Conservation (phyloP, 2,888 invertebrate genomes). For the Meiosimyza decipiens region DNA sequence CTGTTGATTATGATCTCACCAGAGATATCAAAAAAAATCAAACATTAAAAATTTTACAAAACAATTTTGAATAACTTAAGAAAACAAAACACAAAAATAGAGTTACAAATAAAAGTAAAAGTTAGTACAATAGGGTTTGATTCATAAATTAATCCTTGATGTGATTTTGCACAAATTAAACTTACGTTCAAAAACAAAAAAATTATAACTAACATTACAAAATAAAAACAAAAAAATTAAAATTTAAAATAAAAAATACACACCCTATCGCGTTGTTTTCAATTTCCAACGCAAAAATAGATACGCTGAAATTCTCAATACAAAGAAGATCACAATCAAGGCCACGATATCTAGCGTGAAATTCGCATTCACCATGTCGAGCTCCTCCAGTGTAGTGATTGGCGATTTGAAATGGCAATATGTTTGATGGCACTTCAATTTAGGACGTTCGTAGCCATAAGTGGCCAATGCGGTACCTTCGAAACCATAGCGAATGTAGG, state of each 20-base stretch:
- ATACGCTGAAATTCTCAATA: slow-evolving; percentile 84
- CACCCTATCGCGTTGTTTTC: slow-evolving; percentile 77
- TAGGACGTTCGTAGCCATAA: slow-evolving; percentile 85
- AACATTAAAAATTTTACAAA: too few species aligned
- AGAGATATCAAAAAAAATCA: too few species aligned
- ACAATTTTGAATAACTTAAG: too few species aligned
- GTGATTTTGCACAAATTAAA: too few species aligned
- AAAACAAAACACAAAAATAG: too few species aligned
- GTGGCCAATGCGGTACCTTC: slow-evolving; percentile 94
- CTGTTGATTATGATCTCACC: too few species aligned
- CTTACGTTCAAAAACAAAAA: not conserved
- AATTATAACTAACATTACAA: slow-evolving; percentile 19
- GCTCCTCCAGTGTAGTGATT: slow-evolving; percentile 82
- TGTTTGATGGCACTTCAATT: slow-evolving; percentile 82
- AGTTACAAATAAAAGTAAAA: too few species aligned
- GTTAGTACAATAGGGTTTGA: too few species aligned
- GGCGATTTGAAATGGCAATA: slow-evolving; percentile 92
- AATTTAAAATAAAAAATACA: slow-evolving; percentile 30
- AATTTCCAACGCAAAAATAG: slow-evolving; percentile 89
- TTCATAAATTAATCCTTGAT: too few species aligned
- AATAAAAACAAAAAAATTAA: slow-evolving; percentile 45
- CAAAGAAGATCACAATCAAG: slow-evolving; percentile 80
- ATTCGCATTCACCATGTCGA: slow-evolving; percentile 86
- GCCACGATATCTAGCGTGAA: slow-evolving; percentile 84
- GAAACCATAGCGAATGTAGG: slow-evolving; percentile 95